These are phyloP conservation scores for Flexamia atlantica DNA, from an alignment of 2,888 invertebrate genomes.

Conservation along the genomic window DNA sequence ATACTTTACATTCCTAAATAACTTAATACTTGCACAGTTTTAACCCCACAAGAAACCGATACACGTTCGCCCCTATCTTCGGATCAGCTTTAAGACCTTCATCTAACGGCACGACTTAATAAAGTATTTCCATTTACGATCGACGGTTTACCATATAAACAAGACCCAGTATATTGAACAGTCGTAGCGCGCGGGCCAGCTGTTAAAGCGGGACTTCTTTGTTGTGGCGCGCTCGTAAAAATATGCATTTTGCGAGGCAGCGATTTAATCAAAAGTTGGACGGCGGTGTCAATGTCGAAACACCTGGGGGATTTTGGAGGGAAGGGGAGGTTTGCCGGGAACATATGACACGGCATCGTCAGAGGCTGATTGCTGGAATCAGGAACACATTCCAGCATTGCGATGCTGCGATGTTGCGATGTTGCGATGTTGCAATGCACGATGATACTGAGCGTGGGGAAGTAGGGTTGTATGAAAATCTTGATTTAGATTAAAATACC, in stretches of 20 bases:
- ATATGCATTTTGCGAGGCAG: constrained; percentile 53
- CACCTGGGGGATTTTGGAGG: constrained; percentile 38
- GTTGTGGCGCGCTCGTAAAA: constrained; percentile 41
- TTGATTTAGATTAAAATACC: too few relatives aligned
- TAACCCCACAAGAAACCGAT: not conserved
- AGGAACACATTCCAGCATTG: not conserved
- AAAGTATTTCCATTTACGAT: constrained; percentile 45
- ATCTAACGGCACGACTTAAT: constrained; percentile 7
- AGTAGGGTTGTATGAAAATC: too few relatives aligned
- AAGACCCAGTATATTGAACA: constrained; percentile 41
- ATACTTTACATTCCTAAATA: too few relatives aligned
- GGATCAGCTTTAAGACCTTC: constrained; percentile 32
- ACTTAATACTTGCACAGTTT: too few relatives aligned
- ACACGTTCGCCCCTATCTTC: not conserved
- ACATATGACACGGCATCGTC: constrained; percentile 30
- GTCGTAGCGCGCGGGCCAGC: not conserved
- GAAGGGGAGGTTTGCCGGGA: constrained; percentile 8
- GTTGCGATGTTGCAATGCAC: too few relatives aligned
- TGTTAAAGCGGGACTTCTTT: constrained; percentile 25
- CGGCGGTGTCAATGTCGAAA: constrained; percentile 44
- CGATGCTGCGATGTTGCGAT: too few relatives aligned
- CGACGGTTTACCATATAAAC: constrained; percentile 51
- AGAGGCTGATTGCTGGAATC: not conserved
- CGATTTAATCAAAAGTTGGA: constrained; percentile 57
- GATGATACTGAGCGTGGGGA: too few relatives aligned